Base-by-base conservation (phyloP, 2,888 invertebrate genomes). In the Gasteruption jaculator region DNA sequence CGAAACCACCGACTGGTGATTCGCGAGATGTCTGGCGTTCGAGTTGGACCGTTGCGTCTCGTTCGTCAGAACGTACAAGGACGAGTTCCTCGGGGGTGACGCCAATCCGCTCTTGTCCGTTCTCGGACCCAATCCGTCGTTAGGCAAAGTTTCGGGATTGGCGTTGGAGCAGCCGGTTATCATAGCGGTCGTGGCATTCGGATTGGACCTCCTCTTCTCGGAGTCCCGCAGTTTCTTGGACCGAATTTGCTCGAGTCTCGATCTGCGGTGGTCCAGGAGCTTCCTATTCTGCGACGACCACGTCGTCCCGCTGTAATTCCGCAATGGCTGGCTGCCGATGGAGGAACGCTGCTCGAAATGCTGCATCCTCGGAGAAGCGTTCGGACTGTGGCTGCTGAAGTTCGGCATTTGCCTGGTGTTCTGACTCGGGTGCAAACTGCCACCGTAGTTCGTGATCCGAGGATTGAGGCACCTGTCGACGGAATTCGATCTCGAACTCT, bases 331-430 rank as follows among this genome's bases (percentile, higher is more conserved):
- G 46, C 45, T 47, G 19, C 46, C 50, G 15, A 26, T 46, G 6
- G 35, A 29, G 21, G 48, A 45, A 2, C 63, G 49, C 0, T 60
- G 50, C 19, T 68, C 67, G 18, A 69, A 71, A 16, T 69, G 68
- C 41, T 69, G 68, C 41, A 69, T 50, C 10, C 70, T 55, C 0
- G 69, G 69, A 45, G 67, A 68, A 20, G 61, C 53, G 33, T 61
- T 65, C 0, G 69, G 70, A 50, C 70, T 70, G 45, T 58, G 62
- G 29, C 63, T 63, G 0, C 70, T 66, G 14, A 70, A 70, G 32
- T 63, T 69, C 3, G 70, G 70, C 64, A 69, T 66, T 38, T 65
- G 68, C 33, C 68, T 48, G 0, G 66, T 69, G 37, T 63, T 70
- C 38, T 68, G 67, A 49, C 64, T 70, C 27, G 68, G 68, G 48